Base-by-base conservation (phyloP, 2,797 vertebrate genomes). In the Tokudaia tokunoshimensis region DNA sequence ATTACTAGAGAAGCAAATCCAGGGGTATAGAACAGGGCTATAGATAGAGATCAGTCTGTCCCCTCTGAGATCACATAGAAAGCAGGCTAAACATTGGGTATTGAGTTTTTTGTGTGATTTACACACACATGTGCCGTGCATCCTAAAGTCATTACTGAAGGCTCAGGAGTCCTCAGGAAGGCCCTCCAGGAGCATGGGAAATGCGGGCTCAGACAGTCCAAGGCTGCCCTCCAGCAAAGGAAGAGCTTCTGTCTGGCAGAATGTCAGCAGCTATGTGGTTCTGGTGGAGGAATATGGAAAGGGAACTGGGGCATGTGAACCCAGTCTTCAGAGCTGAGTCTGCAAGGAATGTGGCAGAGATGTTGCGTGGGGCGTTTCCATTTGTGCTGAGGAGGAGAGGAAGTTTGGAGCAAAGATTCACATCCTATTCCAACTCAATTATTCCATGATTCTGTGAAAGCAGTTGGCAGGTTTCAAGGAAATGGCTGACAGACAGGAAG, bases 401-500 rank as follows among this genome's bases (percentile, higher is more conserved):
- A 61, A 83, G 34, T 94, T 91, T 92, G 80, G 74, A 72, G 15
- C 1, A 61, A 92, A 61, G 78, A 74, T 31, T 88, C 63, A n/a
- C 24, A 13, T 37, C 22, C 9, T 3, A 59, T 91, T 89, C 57
- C 63, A 91, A 79, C 57, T 86, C 24, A 50, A 31, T 80, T 55
- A 79, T 79, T 87, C 59, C 15, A 34, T 4, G 63, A 52, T 74
- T 82, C 91, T 75, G 52, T 88, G 94, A 94, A 81, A 70, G 59
- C 24, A 61, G 29, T 78, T 93, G 90, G 47, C 65, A 78, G 81
- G 79, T 95, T 82, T 95, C 65, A 92, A 15, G 50, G 63, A 95
- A 79, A 81, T 89, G 41, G 34, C 59, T 87, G 72, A 94, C 11
- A 79, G 67, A 86, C 91, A 84, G 78, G 50, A 19, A 93, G 74